A percentile compares a stretch with the other conserved stretches of the same genome.
phyloP scores from a whole-genome alignment of 2,113 vertebrate species.

The Chloropsis cyanopogon region DNA sequence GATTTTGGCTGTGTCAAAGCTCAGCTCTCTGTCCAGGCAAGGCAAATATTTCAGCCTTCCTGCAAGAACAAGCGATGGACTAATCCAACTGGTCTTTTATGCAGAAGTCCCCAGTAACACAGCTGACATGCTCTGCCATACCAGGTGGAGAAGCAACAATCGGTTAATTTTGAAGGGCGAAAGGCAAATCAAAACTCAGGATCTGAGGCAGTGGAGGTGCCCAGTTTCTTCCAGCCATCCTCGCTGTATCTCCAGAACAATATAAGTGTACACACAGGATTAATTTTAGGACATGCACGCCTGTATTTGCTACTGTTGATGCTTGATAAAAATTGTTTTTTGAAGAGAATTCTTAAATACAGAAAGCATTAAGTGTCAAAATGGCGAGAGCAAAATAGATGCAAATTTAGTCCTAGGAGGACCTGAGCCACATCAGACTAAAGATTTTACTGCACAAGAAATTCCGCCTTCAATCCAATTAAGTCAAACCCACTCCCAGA shows the following conservation, averaged over 20 bases:
- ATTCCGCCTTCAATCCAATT: constrained; percentile 30
- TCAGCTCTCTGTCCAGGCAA: constrained; percentile 58
- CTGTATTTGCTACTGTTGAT: constrained; percentile 42
- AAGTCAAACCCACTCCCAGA: background rate
- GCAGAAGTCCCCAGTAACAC: constrained; percentile 61
- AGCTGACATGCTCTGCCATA: constrained; percentile 60
- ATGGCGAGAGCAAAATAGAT: constrained; percentile 1
- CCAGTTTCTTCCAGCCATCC: constrained; percentile 57
- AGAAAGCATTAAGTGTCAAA: constrained; percentile 29
- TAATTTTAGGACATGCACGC: constrained; percentile 59
- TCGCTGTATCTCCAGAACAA: constrained; percentile 54
- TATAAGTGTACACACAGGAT: constrained; percentile 60
- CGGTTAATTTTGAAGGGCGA: constrained; percentile 57
- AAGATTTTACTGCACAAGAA: constrained; percentile 26
- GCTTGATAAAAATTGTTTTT: background rate
- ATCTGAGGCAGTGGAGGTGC: constrained; percentile 22
- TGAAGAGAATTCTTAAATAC: constrained; percentile 27
- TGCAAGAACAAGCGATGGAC: constrained; percentile 58
- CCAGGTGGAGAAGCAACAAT: constrained; percentile 53
- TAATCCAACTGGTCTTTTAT: constrained; percentile 64
- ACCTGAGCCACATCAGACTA: constrained; percentile 22
- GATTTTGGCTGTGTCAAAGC: constrained; percentile 51
- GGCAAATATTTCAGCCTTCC: constrained; percentile 62
- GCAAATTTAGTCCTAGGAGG: constrained; percentile 40
- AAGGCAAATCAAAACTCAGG: constrained; percentile 51